A percentile compares a stretch with the other conserved stretches of the same genome.
These are phyloP conservation scores for Castor canadensis DNA, from an alignment of 2,113 vertebrate species.

Conservation along the genomic window DNA sequence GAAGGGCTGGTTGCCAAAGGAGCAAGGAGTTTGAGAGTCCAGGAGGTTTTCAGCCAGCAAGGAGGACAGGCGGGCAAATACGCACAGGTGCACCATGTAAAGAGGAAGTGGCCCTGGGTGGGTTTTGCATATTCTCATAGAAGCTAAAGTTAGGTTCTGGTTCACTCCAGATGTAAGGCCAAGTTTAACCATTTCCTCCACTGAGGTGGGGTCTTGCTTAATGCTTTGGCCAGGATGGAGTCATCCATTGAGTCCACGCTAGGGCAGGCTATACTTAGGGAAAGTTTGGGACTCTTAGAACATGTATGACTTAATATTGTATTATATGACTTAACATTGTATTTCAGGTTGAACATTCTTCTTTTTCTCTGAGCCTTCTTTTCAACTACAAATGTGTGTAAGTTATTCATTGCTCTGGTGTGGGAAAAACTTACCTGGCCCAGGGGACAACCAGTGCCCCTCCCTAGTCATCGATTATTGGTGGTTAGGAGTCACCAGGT, in stretches of 20 bases:
- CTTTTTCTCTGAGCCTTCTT: too few species aligned
- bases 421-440: too few species aligned
- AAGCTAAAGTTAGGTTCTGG: constrained; percentile 48
- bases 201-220: background rate
- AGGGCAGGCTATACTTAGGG: too few species aligned
- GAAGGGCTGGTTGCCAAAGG: background rate
- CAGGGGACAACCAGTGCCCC: too few species aligned
- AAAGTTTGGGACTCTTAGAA: too few species aligned
- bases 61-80: background rate
- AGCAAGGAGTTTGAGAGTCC: background rate
- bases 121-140: background rate
- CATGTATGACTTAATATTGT: too few species aligned
- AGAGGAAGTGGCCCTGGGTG: background rate
- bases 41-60: background rate
- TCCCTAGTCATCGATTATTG: too few species aligned
- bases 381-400: too few species aligned
- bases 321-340: too few species aligned
- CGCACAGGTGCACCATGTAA: background rate
- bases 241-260: background rate
- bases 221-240: background rate
- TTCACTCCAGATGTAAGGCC: background rate
- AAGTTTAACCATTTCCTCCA: background rate
- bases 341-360: too few species aligned
- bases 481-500: too few species aligned
- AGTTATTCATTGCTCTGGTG: too few species aligned